Evolutionary conservation across 2,113 vertebrate genomes (phyloP).

Genomic region (Alosa alosa): DNA sequence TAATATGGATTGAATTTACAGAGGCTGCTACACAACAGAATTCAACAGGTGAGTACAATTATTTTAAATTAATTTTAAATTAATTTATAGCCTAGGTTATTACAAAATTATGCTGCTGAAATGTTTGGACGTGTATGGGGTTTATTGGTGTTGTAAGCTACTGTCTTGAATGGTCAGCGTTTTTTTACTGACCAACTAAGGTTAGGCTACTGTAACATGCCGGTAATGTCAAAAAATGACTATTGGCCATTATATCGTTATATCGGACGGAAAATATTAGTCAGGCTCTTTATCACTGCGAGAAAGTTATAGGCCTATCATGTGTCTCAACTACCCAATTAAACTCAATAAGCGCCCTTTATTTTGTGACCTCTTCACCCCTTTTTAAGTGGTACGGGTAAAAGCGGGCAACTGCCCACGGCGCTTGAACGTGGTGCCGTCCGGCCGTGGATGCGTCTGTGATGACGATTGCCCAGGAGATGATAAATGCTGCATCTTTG

Average conservation of each 20-base stretch:
- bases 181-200: too few species aligned
- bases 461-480: conserved; percentile 59
- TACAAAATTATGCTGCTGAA: too few species aligned
- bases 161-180: too few species aligned
- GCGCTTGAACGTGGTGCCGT: conserved; percentile 51
- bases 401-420: conserved; percentile 61
- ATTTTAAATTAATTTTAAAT: too few species aligned
- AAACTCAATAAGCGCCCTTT: neutral
- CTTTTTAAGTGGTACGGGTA: neutral
- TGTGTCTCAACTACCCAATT: neutral
- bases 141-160: neutral
- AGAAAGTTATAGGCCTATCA: neutral
- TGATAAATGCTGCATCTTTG: conserved; percentile 64
- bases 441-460: conserved; percentile 53
- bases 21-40: conserved; percentile 32
- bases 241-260: too few species aligned
- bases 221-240: too few species aligned
- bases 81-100: too few species aligned
- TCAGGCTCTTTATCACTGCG: too few species aligned
- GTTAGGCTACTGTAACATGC: neutral
- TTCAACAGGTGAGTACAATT: conserved; percentile 45
- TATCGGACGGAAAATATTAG: too few species aligned
- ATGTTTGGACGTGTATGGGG: neutral
- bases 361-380: neutral
- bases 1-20: conserved; percentile 28